phyloP scores from a whole-genome alignment of 1,140 invertebrate species.

The Sycophila sp. region DNA sequence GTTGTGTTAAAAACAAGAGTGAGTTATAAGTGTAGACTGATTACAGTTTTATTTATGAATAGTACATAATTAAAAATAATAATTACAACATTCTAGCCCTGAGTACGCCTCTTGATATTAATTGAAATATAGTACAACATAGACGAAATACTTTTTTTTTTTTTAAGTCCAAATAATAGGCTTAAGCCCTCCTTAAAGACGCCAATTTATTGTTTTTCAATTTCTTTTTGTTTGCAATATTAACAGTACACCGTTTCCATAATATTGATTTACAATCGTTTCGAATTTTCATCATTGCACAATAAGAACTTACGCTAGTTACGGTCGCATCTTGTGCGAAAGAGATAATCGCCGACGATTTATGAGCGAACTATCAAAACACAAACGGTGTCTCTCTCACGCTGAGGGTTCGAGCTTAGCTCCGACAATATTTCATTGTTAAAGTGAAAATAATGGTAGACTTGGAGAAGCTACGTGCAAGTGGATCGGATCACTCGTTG shows the following conservation, averaged over 20 bases:
- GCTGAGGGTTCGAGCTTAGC: conserved; percentile 11
- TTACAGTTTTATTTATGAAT: conserved; percentile 56
- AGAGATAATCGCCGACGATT: conserved; percentile 19
- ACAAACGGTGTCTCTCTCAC: conserved; percentile 13
- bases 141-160: conserved; percentile 32
- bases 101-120: conserved; percentile 45
- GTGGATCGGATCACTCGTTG: not conserved
- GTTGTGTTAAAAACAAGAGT: conserved; percentile 51
- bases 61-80: conserved; percentile 57
- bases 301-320: conserved; percentile 37
- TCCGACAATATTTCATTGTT: conserved; percentile 27
- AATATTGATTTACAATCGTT: conserved; percentile 31
- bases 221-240: conserved; percentile 31
- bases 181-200: conserved; percentile 19
- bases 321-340: conserved; percentile 26
- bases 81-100: conserved; percentile 58
- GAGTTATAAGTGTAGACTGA: conserved; percentile 56
- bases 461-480: not conserved
- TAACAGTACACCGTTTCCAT: conserved; percentile 28
- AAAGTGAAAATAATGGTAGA: conserved; percentile 26
- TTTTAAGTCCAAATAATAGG: conserved; percentile 24
- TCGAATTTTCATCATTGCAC: conserved; percentile 36
- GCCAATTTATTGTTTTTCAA: conserved; percentile 9
- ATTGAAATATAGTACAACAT: conserved; percentile 39
- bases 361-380: conserved; percentile 23